Evolutionary conservation across 1,140 invertebrate genomes (phyloP).

Genomic region (Ceratitis capitata): DNA sequence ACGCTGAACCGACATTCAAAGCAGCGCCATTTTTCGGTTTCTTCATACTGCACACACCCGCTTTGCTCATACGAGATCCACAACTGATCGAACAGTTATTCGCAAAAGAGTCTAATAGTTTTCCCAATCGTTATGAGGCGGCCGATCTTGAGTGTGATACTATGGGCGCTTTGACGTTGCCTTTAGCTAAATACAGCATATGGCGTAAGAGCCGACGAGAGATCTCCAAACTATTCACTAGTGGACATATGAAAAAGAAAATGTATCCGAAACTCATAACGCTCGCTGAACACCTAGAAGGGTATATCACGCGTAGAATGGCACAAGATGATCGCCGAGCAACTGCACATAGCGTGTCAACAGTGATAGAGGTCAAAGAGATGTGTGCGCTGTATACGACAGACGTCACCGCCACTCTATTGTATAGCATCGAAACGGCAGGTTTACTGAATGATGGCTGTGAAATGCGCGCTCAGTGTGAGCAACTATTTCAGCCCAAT

Average conservation of each 20-base stretch:
- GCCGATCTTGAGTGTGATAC: constrained; percentile 50
- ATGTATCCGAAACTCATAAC: constrained; percentile 66
- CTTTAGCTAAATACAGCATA: constrained; percentile 55
- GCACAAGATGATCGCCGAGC: neutral
- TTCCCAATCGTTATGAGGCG: constrained; percentile 65
- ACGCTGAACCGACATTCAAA: constrained; percentile 44
- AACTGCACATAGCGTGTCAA: neutral
- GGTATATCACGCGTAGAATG: constrained; percentile 42
- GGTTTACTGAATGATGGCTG: constrained; percentile 66
- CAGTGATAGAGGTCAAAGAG: constrained; percentile 45
- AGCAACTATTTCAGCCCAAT: constrained; percentile 64
- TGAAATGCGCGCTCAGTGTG: constrained; percentile 60
- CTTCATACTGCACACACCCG: constrained; percentile 65
- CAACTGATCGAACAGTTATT: constrained; percentile 67
- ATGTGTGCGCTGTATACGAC: constrained; percentile 65
- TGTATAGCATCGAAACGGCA: constrained; percentile 70
- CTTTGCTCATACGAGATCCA: constrained; percentile 67
- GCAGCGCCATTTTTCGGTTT: constrained; percentile 58
- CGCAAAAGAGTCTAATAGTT: constrained; percentile 66
- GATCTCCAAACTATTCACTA: constrained; percentile 69
- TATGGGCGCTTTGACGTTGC: constrained; percentile 56
- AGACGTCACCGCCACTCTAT: constrained; percentile 71
- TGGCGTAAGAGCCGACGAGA: constrained; percentile 69
- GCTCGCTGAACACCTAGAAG: constrained; percentile 51
- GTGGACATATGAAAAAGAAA: constrained; percentile 67